Conservation (phyloP, 1,140 invertebrate genomes). For the Ridgeia piscesae region DNA sequence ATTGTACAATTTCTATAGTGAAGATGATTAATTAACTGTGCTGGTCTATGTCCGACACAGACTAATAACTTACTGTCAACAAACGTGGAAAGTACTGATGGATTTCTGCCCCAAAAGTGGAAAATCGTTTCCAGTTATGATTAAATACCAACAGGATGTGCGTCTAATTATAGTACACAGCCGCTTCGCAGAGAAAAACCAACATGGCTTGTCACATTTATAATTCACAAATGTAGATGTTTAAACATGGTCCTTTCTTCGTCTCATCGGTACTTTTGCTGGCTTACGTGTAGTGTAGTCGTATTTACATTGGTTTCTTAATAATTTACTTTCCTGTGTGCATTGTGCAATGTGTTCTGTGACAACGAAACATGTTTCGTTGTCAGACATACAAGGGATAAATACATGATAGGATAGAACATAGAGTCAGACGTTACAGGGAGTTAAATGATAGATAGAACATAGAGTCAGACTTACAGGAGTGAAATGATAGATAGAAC, state of each 20-base stretch:
- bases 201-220: neutral
- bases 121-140: neutral
- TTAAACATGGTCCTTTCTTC: neutral
- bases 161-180: neutral
- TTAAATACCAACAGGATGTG: neutral
- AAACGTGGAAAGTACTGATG: neutral
- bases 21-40: neutral
- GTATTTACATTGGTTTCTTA: neutral
- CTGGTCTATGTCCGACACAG: neutral
- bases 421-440: too few relatives aligned
- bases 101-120: neutral
- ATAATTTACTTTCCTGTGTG: neutral
- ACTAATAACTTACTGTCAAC: neutral
- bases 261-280: neutral
- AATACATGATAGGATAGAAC: too few relatives aligned
- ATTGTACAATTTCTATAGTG: neutral
- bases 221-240: neutral
- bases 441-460: neutral
- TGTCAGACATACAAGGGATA: neutral
- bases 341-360: neutral
- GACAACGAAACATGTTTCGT: neutral
- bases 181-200: neutral
- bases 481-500: neutral
- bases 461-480: neutral
- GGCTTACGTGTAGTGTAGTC: neutral